Evolutionary conservation across 1,140 invertebrate genomes (phyloP).

Genomic region (Ips nitidus): DNA sequence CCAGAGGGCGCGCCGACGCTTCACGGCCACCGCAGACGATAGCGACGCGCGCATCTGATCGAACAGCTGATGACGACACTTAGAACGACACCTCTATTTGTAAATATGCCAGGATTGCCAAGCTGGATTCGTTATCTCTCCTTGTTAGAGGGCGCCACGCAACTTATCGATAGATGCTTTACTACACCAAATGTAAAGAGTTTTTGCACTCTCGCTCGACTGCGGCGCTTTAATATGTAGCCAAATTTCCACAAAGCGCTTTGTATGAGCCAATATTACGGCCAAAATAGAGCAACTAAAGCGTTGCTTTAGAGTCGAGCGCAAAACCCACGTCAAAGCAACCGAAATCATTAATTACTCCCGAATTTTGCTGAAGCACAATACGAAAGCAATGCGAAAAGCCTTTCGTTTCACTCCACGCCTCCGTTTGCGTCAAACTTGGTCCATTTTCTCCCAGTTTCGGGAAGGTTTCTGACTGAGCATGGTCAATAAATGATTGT

Average conservation of each 20-base stretch:
- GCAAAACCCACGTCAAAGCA: too few species aligned
- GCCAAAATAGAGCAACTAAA: too few species aligned
- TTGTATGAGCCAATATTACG: too few species aligned
- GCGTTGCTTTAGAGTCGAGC: too few species aligned
- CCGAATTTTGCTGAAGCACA: too few species aligned
- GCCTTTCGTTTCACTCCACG: too few species aligned
- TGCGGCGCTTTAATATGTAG: too few species aligned
- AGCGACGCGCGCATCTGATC: conserved; percentile 42
- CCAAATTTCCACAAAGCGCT: too few species aligned
- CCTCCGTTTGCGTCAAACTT: too few species aligned
- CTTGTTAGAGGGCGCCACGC: conserved; percentile 33
- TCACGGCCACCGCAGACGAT: conserved; percentile 21
- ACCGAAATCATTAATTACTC: too few species aligned
- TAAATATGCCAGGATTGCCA: conserved; percentile 25
- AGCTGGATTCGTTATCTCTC: conserved; percentile 25
- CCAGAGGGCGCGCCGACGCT: conserved; percentile 27
- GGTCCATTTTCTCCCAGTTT: too few species aligned
- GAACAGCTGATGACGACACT: conserved; percentile 48
- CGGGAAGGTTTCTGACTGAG: not conserved
- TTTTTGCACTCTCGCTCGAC: not conserved
- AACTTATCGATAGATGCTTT: conserved; percentile 15
- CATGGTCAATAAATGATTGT: not conserved
- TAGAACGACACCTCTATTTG: conserved; percentile 37
- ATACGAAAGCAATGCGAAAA: too few species aligned
- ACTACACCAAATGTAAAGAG: not conserved